Evolutionary conservation across 2,113 vertebrate genomes (phyloP).

Genomic region (Haemorhous mexicanus): DNA sequence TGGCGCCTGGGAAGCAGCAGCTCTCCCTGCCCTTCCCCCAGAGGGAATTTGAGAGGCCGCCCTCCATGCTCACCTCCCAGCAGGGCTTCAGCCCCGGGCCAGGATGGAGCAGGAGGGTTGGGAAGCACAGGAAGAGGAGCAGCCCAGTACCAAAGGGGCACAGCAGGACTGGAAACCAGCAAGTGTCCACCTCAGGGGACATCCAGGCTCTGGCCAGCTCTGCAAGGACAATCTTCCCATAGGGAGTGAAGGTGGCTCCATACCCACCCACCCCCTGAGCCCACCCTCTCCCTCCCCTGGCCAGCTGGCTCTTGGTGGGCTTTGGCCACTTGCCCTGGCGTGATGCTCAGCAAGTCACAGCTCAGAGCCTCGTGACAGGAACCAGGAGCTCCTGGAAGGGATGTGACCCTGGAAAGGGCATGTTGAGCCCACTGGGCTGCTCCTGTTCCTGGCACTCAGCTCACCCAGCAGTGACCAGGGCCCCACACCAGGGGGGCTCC

Average conservation of each 20-base stretch:
- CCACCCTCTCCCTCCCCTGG: background rate
- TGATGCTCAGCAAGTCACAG: background rate
- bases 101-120: background rate
- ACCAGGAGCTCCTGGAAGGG: background rate
- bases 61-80: rapidly evolving
- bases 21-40: background rate
- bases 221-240: background rate
- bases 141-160: background rate
- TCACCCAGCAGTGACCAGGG: rapidly evolving
- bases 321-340: background rate
- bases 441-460: background rate
- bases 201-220: background rate
- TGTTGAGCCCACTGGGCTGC: background rate
- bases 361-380: background rate
- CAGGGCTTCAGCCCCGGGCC: background rate
- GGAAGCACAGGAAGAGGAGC: background rate
- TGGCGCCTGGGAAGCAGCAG: background rate
- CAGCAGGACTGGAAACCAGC: background rate
- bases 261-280: background rate
- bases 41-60: background rate
- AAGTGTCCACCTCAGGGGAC: too few species aligned
- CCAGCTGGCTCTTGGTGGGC: background rate
- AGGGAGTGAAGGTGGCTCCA: background rate
- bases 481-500: background rate
- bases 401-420: background rate